phyloP scores from a whole-genome alignment of 2,113 vertebrate genomes.

The Globicephala melas region DNA sequence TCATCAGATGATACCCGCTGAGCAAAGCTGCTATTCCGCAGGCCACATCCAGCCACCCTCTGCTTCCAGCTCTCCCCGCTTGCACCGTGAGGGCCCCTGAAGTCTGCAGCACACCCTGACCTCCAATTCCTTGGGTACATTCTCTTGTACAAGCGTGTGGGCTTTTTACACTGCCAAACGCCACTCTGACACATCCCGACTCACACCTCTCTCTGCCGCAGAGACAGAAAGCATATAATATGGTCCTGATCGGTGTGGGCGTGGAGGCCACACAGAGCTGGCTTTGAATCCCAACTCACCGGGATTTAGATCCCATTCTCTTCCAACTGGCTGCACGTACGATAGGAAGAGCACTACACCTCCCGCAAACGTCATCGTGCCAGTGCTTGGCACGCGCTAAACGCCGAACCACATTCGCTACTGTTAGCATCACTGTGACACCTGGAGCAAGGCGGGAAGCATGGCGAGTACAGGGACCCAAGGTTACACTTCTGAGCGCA shows the following conservation, averaged over 20 bases:
- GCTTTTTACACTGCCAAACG: not conserved
- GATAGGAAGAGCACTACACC: not conserved
- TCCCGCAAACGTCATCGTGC: fast-evolving
- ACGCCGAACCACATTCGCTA: fast-evolving
- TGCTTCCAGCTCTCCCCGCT: not conserved
- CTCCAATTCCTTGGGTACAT: not conserved
- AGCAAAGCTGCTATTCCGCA: not conserved
- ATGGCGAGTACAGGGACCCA: fast-evolving
- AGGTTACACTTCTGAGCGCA: fast-evolving
- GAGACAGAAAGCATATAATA: fast-evolving
- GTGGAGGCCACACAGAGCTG: not conserved
- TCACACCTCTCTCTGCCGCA: not conserved
- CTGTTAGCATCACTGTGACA: not conserved
- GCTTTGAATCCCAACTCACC: not conserved
- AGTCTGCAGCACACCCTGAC: not conserved
- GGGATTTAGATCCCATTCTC: not conserved
- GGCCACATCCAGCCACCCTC: fast-evolving
- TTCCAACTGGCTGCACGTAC: fast-evolving
- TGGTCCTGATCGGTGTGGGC: fast-evolving
- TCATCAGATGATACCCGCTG: fast-evolving
- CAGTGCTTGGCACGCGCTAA: not conserved
- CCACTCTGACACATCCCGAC: not conserved
- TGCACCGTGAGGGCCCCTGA: not conserved
- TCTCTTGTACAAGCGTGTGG: fast-evolving
- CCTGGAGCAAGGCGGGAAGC: fast-evolving